phyloP scores from a whole-genome alignment of 2,888 invertebrate genomes.

The Halictus quadricinctus region DNA sequence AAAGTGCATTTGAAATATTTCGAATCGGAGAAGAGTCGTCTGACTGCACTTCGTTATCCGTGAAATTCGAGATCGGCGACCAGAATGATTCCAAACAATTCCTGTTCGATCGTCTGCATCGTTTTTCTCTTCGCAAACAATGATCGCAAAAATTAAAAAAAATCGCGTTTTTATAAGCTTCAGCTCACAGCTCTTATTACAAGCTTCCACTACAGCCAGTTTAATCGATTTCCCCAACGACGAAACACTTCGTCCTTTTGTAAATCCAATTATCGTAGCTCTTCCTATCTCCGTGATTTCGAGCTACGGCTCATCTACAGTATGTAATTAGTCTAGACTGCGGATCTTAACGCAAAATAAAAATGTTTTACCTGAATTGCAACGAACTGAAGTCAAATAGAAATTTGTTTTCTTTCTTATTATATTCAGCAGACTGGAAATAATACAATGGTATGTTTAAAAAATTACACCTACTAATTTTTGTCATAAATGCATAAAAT shows the following conservation, averaged over 20 bases:
- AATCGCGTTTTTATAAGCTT: not conserved
- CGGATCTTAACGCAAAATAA: too few species aligned
- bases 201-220: not conserved
- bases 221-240: not conserved
- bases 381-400: too few species aligned
- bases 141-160: not conserved
- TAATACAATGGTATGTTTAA: too few species aligned
- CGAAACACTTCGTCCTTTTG: not conserved
- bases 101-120: not conserved
- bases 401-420: too few species aligned
- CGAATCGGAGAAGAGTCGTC: not conserved
- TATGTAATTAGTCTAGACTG: not conserved
- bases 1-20: not conserved
- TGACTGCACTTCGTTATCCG: not conserved
- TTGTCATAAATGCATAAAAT: too few species aligned
- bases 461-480: too few species aligned
- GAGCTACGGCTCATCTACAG: not conserved
- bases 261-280: not conserved
- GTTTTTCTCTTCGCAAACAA: not conserved
- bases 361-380: too few species aligned
- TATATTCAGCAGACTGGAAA: too few species aligned
- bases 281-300: not conserved
- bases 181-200: not conserved
- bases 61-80: not conserved
- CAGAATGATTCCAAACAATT: not conserved